Percentiles rank a stretch among this genome's conserved stretches.
phyloP scores from a whole-genome alignment of 2,113 vertebrate species.

The Eleginops maclovinus region DNA sequence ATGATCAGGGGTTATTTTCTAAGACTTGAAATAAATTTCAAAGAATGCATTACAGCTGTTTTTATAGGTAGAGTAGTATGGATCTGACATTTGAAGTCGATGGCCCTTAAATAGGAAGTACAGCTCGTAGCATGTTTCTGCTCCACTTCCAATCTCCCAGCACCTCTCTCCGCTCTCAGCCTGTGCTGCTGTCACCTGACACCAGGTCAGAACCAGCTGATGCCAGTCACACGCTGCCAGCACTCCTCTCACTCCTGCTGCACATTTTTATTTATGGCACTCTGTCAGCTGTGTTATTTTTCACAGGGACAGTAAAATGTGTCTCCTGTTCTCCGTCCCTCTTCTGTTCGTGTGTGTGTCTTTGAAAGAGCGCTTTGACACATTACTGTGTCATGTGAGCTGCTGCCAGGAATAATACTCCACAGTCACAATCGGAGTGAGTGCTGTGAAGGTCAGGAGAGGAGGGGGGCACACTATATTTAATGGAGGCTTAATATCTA shows the following conservation, averaged over 20 bases:
- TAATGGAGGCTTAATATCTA: not conserved
- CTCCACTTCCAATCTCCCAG: not conserved
- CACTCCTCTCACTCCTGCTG: not conserved
- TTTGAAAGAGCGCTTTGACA: constrained; percentile 16
- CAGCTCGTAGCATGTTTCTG: not conserved
- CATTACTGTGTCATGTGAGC: constrained; percentile 28
- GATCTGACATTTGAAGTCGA: not conserved
- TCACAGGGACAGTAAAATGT: not conserved
- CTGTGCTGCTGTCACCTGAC: constrained; percentile 4
- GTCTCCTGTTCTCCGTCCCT: not conserved
- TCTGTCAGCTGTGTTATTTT: constrained; percentile 37
- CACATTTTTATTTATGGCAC: constrained; percentile 21
- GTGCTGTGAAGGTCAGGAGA: constrained; percentile 19
- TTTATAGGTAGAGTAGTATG: not conserved
- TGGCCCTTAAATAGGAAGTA: not conserved
- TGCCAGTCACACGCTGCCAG: not conserved
- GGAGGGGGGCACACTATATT: not conserved
- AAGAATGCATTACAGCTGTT: not conserved
- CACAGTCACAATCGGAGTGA: constrained; percentile 5
- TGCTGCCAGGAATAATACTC: constrained; percentile 49
- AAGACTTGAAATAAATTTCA: not conserved
- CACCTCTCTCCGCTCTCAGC: not conserved
- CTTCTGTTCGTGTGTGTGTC: not conserved
- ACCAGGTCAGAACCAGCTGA: constrained; percentile 19
- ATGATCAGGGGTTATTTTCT: not conserved